Evolutionary conservation across 2,113 vertebrate genomes (phyloP), one percentile per base, ranked within the genome.

Genomic region (Oreochromis niloticus): DNA sequence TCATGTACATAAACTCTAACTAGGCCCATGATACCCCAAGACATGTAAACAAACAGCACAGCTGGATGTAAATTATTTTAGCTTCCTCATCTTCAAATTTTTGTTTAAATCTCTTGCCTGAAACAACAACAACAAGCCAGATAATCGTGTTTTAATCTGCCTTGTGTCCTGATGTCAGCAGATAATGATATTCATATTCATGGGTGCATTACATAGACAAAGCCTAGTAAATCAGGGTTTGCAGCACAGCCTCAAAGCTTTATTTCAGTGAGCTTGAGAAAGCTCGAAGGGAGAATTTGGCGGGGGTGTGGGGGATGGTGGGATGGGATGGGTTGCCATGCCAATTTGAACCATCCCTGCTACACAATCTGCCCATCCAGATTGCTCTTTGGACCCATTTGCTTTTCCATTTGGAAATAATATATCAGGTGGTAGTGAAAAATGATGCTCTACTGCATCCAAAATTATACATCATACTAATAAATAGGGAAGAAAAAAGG

Each of bases 1-100:
- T 94, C 82, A 61, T 86, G 88, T 86, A 90, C 86, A 92, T 78
- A 91, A 86, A 91, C 78, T 91, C 85, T 92, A 91, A 94, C 90
- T 92, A 94, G 84, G 82, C 91, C 85, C 91, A 87, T 59, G 87
- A 83, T 61, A 93, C 92, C 83, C 87, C 54, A 75, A 93, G 90
- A 94, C 88, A 93, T 91, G 93, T 93, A 93, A 95, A 95, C 90
- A 95, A 94, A 93, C 87, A 71, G 78, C 90, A 91, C 93, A 94
- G 93, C 90, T 95, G 90, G 93, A 93, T 90, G 88, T 80, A 90
- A 93, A 93, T 91, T 84, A 91, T 94, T 93, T 90, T 80, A 85
- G 87, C 88, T 88, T 71, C 89, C 92, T 78, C 73, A 71, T 87
- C 84, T 94, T 92, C 12, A 89, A 66, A 75, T 91, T 91, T 88